These are phyloP conservation scores for Drosophila nikananu DNA, from an alignment of 1,140 invertebrate species.

Conservation along the genomic window DNA sequence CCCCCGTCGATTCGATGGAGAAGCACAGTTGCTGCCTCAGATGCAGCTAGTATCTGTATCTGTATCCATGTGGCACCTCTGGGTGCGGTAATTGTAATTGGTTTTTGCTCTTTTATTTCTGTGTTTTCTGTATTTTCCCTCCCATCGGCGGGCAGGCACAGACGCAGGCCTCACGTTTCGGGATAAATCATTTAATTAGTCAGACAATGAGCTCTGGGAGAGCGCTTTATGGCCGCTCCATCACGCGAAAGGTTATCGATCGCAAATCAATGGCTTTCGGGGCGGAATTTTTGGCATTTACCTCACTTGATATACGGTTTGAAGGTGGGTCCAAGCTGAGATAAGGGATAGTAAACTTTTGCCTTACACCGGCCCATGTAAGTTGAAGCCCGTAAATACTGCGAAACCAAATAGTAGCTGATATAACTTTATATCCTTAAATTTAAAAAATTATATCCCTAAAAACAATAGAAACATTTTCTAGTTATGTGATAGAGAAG, in stretches of 20 bases:
- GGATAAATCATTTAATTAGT: constrained; percentile 84
- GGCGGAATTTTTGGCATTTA: constrained; percentile 62
- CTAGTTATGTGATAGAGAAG: too few species aligned
- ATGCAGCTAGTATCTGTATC: constrained; percentile 36
- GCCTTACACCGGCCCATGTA: background rate
- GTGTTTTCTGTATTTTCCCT: constrained; percentile 32
- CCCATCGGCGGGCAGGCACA: constrained; percentile 35
- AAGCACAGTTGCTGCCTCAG: constrained; percentile 45
- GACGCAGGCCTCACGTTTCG: constrained; percentile 71
- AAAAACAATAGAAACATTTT: background rate
- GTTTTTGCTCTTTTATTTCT: constrained; percentile 60
- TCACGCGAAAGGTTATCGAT: constrained; percentile 71
- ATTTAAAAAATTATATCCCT: background rate
- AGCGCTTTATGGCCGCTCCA: constrained; percentile 46
- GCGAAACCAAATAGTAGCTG: background rate
- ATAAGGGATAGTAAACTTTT: constrained; percentile 42
- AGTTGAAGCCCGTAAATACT: background rate
- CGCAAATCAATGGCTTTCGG: constrained; percentile 55
- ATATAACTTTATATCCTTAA: too few species aligned
- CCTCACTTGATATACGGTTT: constrained; percentile 71
- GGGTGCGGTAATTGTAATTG: constrained; percentile 84
- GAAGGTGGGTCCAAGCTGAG: constrained; percentile 25
- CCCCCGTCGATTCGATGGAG: constrained; percentile 32
- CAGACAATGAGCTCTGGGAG: constrained; percentile 69
- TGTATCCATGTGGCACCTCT: constrained; percentile 76